phyloP scores from a whole-genome alignment of 92 coral and sea anemone species.

The Paragorgia papillata region DNA sequence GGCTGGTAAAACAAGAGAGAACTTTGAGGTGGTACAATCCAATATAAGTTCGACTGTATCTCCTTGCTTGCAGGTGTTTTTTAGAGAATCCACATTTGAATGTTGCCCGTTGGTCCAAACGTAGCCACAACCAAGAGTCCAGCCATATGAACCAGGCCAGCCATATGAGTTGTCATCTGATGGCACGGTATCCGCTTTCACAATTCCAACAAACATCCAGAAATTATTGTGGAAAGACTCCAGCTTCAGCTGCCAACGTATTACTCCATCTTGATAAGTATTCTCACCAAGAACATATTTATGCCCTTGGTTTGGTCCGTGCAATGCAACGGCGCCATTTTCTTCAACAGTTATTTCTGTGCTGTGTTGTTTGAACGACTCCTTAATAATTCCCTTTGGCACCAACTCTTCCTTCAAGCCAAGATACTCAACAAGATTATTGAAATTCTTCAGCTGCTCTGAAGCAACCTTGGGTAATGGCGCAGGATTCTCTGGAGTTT shows the following conservation, averaged over 20 bases:
- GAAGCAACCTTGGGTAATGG: not conserved
- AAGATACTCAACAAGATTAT: not conserved
- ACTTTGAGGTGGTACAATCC: not conserved
- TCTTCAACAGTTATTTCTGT: slow-evolving; percentile 1
- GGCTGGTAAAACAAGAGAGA: slow-evolving; percentile 3
- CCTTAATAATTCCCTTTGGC: not conserved
- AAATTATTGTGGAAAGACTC: not conserved
- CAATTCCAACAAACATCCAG: slow-evolving; percentile 15
- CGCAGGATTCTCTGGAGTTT: slow-evolving; percentile 2
- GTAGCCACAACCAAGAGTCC: slow-evolving; percentile 8
- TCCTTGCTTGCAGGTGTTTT: not conserved
- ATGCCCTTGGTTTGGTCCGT: not conserved
- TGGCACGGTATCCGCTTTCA: slow-evolving; percentile 4
- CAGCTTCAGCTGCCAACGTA: not conserved
- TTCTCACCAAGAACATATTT: slow-evolving; percentile 10
- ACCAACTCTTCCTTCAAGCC: not conserved
- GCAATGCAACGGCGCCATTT: slow-evolving; percentile 11
- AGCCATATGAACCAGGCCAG: slow-evolving; percentile 31
- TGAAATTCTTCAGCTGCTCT: not conserved
- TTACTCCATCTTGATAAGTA: not conserved
- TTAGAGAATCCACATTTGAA: not conserved
- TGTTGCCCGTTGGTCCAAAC: not conserved
- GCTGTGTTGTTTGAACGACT: slow-evolving; percentile 3
- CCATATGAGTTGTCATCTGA: not conserved
- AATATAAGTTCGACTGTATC: slow-evolving; percentile 7